Evolutionary conservation across 2,888 invertebrate species (phyloP), one percentile per base, ranked within the genome.

Genomic region (Anticlea derivata): DNA sequence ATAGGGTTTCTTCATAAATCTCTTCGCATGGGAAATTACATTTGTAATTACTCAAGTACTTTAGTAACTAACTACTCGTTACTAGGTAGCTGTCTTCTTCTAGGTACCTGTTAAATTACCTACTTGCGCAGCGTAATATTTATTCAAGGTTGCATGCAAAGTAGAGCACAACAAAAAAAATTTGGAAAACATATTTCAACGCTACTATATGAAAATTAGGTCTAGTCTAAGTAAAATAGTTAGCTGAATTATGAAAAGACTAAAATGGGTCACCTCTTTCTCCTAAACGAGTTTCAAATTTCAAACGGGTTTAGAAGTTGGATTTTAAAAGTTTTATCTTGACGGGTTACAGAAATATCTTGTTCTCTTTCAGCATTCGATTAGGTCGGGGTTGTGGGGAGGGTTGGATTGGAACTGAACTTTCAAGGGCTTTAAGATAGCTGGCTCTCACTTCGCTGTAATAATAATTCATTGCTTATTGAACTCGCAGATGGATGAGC

Each of bases 321-420:
- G 52, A 52, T 52, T 48, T 47, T 48, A 53, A 53, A 45, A 48
- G 41, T 48, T 55, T 55, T 43, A 43, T 52, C 51, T 44, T 50
- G 56, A 50, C 37, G 23, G 46, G 43, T 45, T 38, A 44, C 44
- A 49, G 33, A 58, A 58, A 57, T 44, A 45, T 58, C 61, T 63
- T 61, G 52, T 61, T 58, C 60, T 63, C 62, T 60, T 56, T 50
- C 56, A 57, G 67, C 70, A 74, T 73, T 66, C 68, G 71, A 72
- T 73, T 71, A 72, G 61, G 53, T 55, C 43, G 60, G 65, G 62
- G 56, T 61, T 47, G n/a, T n/a, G n/a, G 58, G 44, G 63, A 48
- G 64, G 61, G 51, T 30, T 23, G 33, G 8, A 24, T 30, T 23
- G 33, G 8, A 24, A 46, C 50, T 52, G 50, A 68, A 65, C 53